phyloP scores from a whole-genome alignment of 2,888 invertebrate genomes.

The Loripinus fragilis region DNA sequence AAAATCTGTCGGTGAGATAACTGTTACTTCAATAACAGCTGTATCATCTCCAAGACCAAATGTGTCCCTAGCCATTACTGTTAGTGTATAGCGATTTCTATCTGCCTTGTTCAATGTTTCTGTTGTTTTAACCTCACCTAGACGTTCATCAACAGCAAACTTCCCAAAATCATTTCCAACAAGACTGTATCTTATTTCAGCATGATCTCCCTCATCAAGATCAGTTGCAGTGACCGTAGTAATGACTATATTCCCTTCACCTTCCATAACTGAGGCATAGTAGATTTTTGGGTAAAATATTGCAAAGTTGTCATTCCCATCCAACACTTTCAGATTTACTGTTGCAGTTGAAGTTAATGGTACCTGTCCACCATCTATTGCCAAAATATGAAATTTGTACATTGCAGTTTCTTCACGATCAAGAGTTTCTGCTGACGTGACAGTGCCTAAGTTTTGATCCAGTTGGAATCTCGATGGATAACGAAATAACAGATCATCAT shows the following conservation, averaged over 20 bases:
- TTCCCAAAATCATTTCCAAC: slow-evolving; percentile 85
- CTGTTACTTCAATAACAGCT: slow-evolving; percentile 73
- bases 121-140: slow-evolving; percentile 91
- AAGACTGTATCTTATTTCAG: slow-evolving; percentile 86
- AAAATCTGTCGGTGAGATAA: slow-evolving; percentile 66
- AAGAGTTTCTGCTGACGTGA: slow-evolving; percentile 90
- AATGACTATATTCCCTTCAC: slow-evolving; percentile 86
- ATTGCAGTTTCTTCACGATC: slow-evolving; percentile 88
- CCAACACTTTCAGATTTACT: slow-evolving; percentile 90
- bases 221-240: slow-evolving; percentile 93
- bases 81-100: slow-evolving; percentile 90
- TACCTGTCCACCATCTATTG: slow-evolving; percentile 94
- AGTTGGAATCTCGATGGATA: slow-evolving; percentile 96
- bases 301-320: slow-evolving; percentile 96
- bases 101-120: slow-evolving; percentile 92
- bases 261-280: slow-evolving; percentile 89
- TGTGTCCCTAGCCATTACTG: slow-evolving; percentile 88
- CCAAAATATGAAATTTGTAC: slow-evolving; percentile 93
- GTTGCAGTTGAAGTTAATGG: slow-evolving; percentile 96
- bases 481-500: slow-evolving; percentile 91
- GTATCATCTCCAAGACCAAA: slow-evolving; percentile 57
- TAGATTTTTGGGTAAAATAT: slow-evolving; percentile 95
- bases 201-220: slow-evolving; percentile 94
- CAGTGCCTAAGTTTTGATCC: slow-evolving; percentile 92
- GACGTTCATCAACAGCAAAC: slow-evolving; percentile 91